Percentiles rank a stretch among this genome's conserved stretches.
Evolutionary conservation across 2,888 invertebrate species (phyloP).

Genomic region (Synergus umbraculus): DNA sequence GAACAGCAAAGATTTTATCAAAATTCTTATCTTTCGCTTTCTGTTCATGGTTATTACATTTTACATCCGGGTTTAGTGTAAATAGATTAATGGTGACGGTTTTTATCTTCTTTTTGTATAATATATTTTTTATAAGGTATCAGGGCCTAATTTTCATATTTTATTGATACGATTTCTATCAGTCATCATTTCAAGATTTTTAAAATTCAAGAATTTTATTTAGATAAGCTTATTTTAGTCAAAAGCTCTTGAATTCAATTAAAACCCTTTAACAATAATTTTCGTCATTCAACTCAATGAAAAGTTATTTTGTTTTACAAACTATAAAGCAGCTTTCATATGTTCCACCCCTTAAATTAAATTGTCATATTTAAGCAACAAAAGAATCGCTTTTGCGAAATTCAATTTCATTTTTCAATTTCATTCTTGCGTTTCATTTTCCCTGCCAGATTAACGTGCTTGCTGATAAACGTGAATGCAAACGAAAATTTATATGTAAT

Average conservation of each 20-base stretch:
- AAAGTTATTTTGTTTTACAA: background rate
- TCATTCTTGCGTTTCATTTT: conserved; percentile 19
- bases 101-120: background rate
- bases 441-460: conserved; percentile 31
- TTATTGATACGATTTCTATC: background rate
- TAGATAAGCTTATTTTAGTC: background rate
- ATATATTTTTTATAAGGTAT: background rate
- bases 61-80: conserved; percentile 14
- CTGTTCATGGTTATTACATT: conserved; percentile 17
- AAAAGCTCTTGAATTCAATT: background rate
- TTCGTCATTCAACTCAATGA: background rate
- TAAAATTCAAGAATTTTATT: background rate
- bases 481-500: conserved; percentile 8
- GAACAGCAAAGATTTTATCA: conserved; percentile 32
- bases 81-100: conserved; percentile 12
- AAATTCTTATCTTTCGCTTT: conserved; percentile 10
- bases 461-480: conserved; percentile 6
- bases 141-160: background rate
- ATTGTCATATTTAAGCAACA: background rate
- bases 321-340: background rate
- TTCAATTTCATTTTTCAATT: background rate
- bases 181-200: background rate
- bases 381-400: conserved; percentile 25
- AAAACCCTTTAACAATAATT: too few species aligned
- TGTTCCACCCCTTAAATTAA: background rate